phyloP scores from a whole-genome alignment of 2,113 vertebrate species.

The Hemibagrus wyckioides region DNA sequence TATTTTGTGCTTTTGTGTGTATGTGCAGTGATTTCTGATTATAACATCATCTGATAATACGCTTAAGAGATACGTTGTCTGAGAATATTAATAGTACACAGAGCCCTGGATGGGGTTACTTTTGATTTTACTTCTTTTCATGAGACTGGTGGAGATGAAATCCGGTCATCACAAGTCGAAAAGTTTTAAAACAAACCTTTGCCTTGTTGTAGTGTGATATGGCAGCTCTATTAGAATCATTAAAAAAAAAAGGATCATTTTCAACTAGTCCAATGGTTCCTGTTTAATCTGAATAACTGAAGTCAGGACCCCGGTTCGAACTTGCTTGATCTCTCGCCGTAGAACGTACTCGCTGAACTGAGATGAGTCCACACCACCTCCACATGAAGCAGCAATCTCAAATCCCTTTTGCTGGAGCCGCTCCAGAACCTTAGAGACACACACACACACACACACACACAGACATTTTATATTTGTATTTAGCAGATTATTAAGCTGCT shows the following conservation, averaged over 20 bases:
- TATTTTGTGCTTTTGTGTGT: conserved; percentile 26
- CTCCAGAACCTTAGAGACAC: conserved; percentile 85
- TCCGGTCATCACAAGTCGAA: conserved; percentile 41
- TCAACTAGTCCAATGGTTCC: conserved; percentile 81
- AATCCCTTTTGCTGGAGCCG: conserved; percentile 90
- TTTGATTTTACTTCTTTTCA: neutral
- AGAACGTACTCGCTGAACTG: conserved; percentile 95
- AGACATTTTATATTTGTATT: conserved; percentile 4
- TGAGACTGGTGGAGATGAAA: neutral
- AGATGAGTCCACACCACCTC: conserved; percentile 92
- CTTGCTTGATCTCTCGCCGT: conserved; percentile 80
- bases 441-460: conserved; percentile 35
- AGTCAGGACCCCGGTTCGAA: conserved; percentile 69
- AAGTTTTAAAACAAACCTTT: conserved; percentile 65
- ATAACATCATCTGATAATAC: neutral
- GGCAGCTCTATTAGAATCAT: neutral
- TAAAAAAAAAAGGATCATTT: conserved; percentile 31
- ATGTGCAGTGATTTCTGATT: neutral
- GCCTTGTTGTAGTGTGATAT: conserved; percentile 10
- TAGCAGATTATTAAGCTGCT: neutral
- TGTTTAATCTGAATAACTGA: conserved; percentile 89
- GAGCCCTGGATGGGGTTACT: neutral
- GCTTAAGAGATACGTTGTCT: neutral
- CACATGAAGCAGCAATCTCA: conserved; percentile 89
- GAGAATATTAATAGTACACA: conserved; percentile 13